Evolutionary conservation across 2,888 invertebrate species (phyloP).

Genomic region (Bedellia somnulentella): DNA sequence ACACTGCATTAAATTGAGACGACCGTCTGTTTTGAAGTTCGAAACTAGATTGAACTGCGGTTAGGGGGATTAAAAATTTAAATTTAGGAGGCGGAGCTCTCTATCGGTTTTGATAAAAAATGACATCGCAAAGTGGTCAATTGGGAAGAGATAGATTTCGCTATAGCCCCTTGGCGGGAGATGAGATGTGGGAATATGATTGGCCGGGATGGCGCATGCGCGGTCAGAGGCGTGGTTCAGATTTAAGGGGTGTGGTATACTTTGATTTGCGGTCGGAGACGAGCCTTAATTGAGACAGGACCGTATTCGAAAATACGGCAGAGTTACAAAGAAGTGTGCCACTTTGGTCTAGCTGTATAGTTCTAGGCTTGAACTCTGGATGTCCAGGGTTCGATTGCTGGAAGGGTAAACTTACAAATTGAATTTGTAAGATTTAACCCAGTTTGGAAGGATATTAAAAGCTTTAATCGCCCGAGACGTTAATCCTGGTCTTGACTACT

Average conservation of each 20-base stretch:
- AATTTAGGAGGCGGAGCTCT: constrained; percentile 42
- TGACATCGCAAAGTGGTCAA: constrained; percentile 50
- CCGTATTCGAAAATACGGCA: no score
- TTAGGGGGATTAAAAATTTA: constrained; percentile 37
- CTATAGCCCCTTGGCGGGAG: constrained; percentile 16
- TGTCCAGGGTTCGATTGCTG: no score
- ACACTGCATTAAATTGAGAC: no score
- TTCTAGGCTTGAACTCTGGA: no score
- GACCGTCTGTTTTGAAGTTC: constrained; percentile 22
- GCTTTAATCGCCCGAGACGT: no score
- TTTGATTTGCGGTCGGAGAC: constrained; percentile 53
- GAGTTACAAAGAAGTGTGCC: no score
- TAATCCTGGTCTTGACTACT: no score
- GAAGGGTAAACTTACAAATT: no score
- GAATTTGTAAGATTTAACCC: no score
- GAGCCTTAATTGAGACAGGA: constrained; percentile 47
- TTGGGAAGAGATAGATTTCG: constrained; percentile 34
- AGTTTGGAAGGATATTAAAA: no score
- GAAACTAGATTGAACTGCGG: constrained; percentile 27
- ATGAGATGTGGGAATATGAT: constrained; percentile 21
- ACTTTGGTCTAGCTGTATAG: no score
- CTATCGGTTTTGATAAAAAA: constrained; percentile 48
- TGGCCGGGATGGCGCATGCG: constrained; percentile 40
- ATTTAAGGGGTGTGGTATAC: constrained; percentile 47
- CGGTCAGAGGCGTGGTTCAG: constrained; percentile 28